Base-by-base conservation (phyloP, 1,140 invertebrate species). In the Dermatophagoides farinae region DNA sequence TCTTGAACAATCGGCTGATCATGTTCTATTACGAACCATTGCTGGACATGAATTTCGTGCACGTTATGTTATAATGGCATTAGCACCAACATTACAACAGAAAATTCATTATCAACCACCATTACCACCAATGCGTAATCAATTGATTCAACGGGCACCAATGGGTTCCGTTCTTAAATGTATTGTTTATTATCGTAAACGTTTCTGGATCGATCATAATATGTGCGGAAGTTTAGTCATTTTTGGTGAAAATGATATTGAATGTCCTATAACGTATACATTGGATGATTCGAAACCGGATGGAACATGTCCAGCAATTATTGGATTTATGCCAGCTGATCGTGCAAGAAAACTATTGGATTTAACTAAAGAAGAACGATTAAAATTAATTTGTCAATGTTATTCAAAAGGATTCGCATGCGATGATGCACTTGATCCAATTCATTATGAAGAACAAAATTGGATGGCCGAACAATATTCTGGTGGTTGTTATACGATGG, bases 401-500 rank as follows among this genome's bases (percentile, higher is more conserved):
- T 64, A 64, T 18, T 61, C 64, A 14, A 49, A 65, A 51, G 61
- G 59, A 12, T 62, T 61, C 31, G 62, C 61, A n/a, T 59, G 1
- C 20, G 47, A 64, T 9, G 66, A 68, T 61, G 61, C 62, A n/a
- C 6, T 65, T 9, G 44, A 63, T 69, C 68, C 70, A 46, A 25
- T 58, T 25, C 57, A 58, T 37, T 58, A 58, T 25, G 70, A 71
- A 49, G 72, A 74, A 62, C 67, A 70, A 41, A 71, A 73, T 62
- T 75, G 73, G 73, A 67, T 67, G 52, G 66, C 61, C 10, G 73
- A 74, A 63, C 70, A 73, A 60, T 75, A 71, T 65, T 69, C 69
- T 23, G 73, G 73, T 10, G 73, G 73, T 9, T 73, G 73, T 60
- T 74, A 74, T 57, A 68, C 68, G 5, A 64, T 66, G 16, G 70